A percentile compares a stretch with the other conserved stretches of the same genome.
These are phyloP conservation scores for Philotrypesis tridentata DNA, from an alignment of 1,140 invertebrate species.

Conservation along the genomic window DNA sequence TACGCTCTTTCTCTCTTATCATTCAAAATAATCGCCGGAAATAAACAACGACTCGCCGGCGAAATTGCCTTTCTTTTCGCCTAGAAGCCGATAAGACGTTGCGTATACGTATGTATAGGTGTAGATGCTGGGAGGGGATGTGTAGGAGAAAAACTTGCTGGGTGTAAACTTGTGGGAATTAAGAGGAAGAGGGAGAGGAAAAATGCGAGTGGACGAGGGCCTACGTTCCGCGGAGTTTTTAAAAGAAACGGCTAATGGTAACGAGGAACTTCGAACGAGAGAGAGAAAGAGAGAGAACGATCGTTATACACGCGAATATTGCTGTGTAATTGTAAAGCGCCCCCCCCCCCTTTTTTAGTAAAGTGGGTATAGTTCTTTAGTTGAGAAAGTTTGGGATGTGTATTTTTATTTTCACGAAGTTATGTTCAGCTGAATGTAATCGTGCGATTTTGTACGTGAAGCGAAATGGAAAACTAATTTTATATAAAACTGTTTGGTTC, in stretches of 20 bases:
- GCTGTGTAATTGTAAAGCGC: too few relatives aligned
- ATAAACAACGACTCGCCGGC: neutral
- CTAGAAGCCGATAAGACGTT: neutral
- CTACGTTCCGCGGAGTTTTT: neutral
- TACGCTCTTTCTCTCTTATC: neutral
- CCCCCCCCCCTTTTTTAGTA: too few relatives aligned
- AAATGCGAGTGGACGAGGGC: neutral
- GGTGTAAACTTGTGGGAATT: neutral
- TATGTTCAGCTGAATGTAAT: too few relatives aligned
- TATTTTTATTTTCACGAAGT: too few relatives aligned
- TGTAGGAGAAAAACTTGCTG: neutral
- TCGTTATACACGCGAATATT: neutral
- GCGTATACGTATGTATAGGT: neutral
- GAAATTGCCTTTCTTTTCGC: neutral
- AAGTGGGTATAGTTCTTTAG: too few relatives aligned
- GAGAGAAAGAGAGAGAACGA: too few relatives aligned
- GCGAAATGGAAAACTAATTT: too few relatives aligned
- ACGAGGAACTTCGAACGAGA: neutral
- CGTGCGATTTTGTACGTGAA: too few relatives aligned
- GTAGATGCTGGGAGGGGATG: too few relatives aligned
- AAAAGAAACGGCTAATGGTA: neutral
- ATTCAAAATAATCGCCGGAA: neutral
- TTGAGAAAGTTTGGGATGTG: too few relatives aligned
- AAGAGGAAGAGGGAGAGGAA: neutral
- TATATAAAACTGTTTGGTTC: too few relatives aligned